These are phyloP conservation scores for Perdita meconis DNA, from an alignment of 2,888 invertebrate genomes.

Conservation along the genomic window DNA sequence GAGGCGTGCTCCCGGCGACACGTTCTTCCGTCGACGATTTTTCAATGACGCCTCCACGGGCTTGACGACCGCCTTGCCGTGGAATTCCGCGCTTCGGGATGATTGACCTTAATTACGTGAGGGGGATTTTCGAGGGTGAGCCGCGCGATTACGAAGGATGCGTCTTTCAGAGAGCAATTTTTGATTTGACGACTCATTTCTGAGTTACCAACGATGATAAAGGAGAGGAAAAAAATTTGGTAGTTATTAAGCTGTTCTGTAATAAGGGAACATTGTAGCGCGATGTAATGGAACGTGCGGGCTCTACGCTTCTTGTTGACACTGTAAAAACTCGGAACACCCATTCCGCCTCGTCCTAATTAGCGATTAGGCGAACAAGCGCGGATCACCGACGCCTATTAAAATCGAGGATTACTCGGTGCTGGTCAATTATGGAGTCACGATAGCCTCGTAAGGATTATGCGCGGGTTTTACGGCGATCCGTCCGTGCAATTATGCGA, in stretches of 20 bases:
- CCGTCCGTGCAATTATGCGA: slow-evolving; percentile 55
- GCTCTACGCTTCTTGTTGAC: background rate
- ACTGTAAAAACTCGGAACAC: background rate
- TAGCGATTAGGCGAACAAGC: slow-evolving; percentile 34
- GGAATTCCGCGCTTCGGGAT: too few relatives aligned
- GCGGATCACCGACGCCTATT: slow-evolving; percentile 32
- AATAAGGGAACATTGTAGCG: too few relatives aligned
- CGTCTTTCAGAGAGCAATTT: too few relatives aligned
- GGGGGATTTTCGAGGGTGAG: too few relatives aligned
- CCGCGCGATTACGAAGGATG: too few relatives aligned
- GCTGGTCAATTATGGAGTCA: slow-evolving; percentile 56
- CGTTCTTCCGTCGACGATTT: slow-evolving; percentile 20
- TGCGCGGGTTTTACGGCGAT: slow-evolving; percentile 36
- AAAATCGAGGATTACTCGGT: slow-evolving; percentile 43
- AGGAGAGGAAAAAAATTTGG: too few relatives aligned
- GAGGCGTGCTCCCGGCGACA: background rate
- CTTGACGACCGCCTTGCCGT: slow-evolving; percentile 9
- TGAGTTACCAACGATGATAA: too few relatives aligned
- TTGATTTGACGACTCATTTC: too few relatives aligned
- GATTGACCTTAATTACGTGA: too few relatives aligned
- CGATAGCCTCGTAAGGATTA: slow-evolving; percentile 34
- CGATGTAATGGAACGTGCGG: background rate
- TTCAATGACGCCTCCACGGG: slow-evolving; percentile 18
- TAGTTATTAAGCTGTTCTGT: too few relatives aligned
- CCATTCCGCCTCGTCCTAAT: slow-evolving; percentile 12